A percentile compares a stretch with the other conserved stretches of the same genome.
These are phyloP conservation scores for Sebastes diploproa DNA, from an alignment of 2,797 vertebrate genomes.

Conservation along the genomic window DNA sequence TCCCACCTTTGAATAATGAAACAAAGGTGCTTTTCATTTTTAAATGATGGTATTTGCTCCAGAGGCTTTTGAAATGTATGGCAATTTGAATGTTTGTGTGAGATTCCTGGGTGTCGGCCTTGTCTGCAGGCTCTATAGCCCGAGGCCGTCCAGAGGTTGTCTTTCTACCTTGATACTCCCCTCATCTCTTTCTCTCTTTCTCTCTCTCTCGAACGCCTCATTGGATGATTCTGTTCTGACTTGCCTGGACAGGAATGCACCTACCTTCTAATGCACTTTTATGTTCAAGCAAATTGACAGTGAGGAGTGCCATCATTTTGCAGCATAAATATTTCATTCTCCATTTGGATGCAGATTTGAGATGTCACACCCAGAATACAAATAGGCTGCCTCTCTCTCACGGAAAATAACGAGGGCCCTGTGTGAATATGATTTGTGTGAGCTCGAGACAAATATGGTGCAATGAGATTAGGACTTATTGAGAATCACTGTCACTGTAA, in stretches of 20 bases:
- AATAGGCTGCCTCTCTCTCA: conserved; percentile 56
- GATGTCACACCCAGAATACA: conserved; percentile 72
- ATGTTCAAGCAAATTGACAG: conserved; percentile 83
- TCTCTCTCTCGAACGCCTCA: conserved; percentile 44
- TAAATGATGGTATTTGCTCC: conserved; percentile 31
- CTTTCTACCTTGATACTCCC: conserved; percentile 34
- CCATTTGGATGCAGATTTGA: conserved; percentile 82
- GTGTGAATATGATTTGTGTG: conserved; percentile 66
- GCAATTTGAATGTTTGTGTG: conserved; percentile 33
- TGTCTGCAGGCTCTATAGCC: conserved; percentile 36
- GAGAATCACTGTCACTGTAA: conserved; percentile 50
- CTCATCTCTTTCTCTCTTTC: background rate
- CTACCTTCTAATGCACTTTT: conserved; percentile 78
- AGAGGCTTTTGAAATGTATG: conserved; percentile 23
- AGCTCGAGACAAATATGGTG: conserved; percentile 42
- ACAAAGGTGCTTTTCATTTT: conserved; percentile 22
- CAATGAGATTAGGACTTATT: conserved; percentile 51
- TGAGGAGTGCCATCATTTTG: conserved; percentile 79
- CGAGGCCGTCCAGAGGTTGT: conserved; percentile 38
- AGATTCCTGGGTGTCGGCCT: conserved; percentile 47
- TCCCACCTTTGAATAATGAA: conserved; percentile 37
- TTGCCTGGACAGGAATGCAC: conserved; percentile 80
- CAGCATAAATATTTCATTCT: conserved; percentile 82
- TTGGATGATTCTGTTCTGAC: conserved; percentile 77
- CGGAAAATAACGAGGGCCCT: conserved; percentile 40